Base-by-base conservation (phyloP, 2,888 invertebrate genomes). In the Griposia aprilina region DNA sequence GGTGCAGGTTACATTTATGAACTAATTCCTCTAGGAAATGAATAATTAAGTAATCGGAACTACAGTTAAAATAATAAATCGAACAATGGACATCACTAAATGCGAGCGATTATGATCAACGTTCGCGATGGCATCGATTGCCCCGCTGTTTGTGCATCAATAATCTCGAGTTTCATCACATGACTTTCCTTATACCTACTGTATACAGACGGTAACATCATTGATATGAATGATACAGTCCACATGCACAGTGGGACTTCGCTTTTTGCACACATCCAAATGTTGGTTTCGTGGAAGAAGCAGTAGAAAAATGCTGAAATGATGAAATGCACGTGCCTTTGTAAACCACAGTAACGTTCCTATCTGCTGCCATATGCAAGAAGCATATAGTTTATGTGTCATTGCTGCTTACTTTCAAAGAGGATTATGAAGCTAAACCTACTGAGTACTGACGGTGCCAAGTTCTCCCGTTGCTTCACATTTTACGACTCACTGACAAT, bases 41-140 rank as follows among this genome's bases (percentile, higher is more conserved):
- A 67, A 67, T 48, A 66, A 66, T 26, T 10, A 66, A n/a, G 3
- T 26, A 41, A 20, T 13, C 8, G 7, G 13, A 20, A 30, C 30
- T 23, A 17, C 17, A 60, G 23, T 23, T 60, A 60, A 13, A 52
- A 26, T 20, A 36, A 57, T n/a, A 23, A 73, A 77, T 77, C 74
- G 84, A 80, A 10, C 36, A 20, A 2, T 6, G 45, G n/a, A 80
- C 88, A 82, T 84, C 87, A 84, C 88, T 90, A 80, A 55, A 20
- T 71, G 10, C 23, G 62, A 71, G 17, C 71, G 45, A 88, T 90
- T 87, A 85, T 78, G 74, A 73, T 72, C 82, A 81, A 82, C 69
- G 71, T 67, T 63, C 45, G 60, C 79, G 80, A 41, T 81, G 71
- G 55, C 71, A 76, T 80, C 67, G 66, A 75, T 77, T 62, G 60